Base-by-base conservation (phyloP, 64 coral and sea anemone species). In the Dendronephthya gigantea region DNA sequence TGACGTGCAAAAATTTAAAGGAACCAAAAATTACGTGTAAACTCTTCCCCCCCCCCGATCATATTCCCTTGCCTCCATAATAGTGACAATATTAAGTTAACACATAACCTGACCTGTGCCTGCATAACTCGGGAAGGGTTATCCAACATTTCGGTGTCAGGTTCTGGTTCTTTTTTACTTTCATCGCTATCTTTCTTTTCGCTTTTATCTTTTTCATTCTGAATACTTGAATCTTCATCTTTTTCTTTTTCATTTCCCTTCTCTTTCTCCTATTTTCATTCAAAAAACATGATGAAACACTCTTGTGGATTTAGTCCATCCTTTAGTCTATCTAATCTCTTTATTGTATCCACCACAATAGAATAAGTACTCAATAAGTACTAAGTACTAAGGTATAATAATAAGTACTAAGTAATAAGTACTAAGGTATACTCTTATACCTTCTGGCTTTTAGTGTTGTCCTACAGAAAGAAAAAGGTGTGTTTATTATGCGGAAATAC, bases 41-140 rank as follows among this genome's bases (percentile, higher is more conserved):
- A 45, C 41, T 6, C 41, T 45, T 11, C 41, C 41, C 41, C 41
- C 11, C 11, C 41, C 41, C 32, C 27, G 39, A 30, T n/a, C 72
- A 16, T 2, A 0, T 8, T 35, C 17, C 4, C 23, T 0, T 27
- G 45, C 40, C 40, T 69, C 38, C n/a, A 34, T 76, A 56, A 52
- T 25, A 22, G 10, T 0, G 17, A 28, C 37, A 10, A 5, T 17
- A 84, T 15, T 68, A 43, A 12, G 17, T 6, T 29, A 4, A 17
- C 7, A 86, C 0, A 43, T 38, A 36, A 0, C 35, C 37, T 48
- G 43, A 98, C 95, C 92, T 98, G 95, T 19, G 90, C 87, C 30
- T 89, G 87, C 50, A 98, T 83, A 27, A 92, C 95, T 69, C 95
- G 83, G 58, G 95, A 92, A 16, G 95, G 95, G 70, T 98, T 98